Evolutionary conservation across 2,888 invertebrate genomes (phyloP).

Genomic region (Apoda limacodes): DNA sequence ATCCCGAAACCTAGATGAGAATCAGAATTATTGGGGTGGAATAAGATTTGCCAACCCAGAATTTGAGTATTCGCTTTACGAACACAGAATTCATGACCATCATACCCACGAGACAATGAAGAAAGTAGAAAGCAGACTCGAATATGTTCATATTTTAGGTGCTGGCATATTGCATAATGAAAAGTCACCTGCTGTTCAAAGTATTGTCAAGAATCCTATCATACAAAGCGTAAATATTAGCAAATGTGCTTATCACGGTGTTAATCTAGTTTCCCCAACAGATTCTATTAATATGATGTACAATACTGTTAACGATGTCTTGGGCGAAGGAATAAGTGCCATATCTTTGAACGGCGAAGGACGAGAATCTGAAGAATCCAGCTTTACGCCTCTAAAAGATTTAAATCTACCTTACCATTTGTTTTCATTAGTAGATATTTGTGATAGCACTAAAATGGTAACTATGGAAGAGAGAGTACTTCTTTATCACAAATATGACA

Average conservation of each 20-base stretch:
- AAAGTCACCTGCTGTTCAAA: constrained; percentile 92
- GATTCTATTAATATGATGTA: constrained; percentile 83
- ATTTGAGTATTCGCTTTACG: constrained; percentile 88
- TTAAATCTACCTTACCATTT: constrained; percentile 89
- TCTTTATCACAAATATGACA: constrained; percentile 97
- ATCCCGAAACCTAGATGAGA: constrained; percentile 71
- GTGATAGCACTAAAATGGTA: constrained; percentile 94
- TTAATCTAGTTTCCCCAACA: constrained; percentile 90
- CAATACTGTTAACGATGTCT: constrained; percentile 79
- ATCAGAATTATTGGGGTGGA: constrained; percentile 94
- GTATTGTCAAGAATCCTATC: constrained; percentile 87
- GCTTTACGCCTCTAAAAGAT: constrained; percentile 86
- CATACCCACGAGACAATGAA: constrained; percentile 79
- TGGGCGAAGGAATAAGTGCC: constrained; percentile 92
- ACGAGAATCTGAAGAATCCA: constrained; percentile 86
- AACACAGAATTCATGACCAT: constrained; percentile 84
- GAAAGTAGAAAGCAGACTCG: constrained; percentile 80
- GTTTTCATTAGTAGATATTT: constrained; percentile 96
- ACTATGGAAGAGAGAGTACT: constrained; percentile 89
- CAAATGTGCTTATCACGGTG: constrained; percentile 89
- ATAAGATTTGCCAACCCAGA: constrained; percentile 91
- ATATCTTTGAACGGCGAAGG: constrained; percentile 94
- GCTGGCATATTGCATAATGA: constrained; percentile 97
- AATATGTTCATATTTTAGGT: constrained; percentile 86
- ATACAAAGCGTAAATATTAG: constrained; percentile 86